These are phyloP conservation scores for Taurulus bubalis DNA, from an alignment of 2,113 vertebrate genomes.

Conservation along the genomic window DNA sequence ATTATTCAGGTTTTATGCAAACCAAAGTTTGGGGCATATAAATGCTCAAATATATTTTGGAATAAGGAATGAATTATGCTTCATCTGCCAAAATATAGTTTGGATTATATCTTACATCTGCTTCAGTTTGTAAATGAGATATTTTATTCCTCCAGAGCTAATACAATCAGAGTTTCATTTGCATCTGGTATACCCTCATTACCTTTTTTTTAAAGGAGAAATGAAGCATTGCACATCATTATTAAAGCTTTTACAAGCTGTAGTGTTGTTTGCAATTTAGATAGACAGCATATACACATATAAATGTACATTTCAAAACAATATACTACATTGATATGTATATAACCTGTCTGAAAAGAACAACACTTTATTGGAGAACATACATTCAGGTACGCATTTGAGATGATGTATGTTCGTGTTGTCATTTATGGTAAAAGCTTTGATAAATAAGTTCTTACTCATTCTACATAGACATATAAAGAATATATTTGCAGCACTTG, in stretches of 20 bases:
- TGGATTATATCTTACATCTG: slow-evolving; percentile 21
- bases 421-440: slow-evolving; percentile 57
- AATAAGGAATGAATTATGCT: slow-evolving; percentile 44
- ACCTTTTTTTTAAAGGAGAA: slow-evolving; percentile 49
- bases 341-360: slow-evolving; percentile 22
- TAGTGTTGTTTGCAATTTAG: slow-evolving; percentile 26
- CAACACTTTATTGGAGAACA: slow-evolving; percentile 16
- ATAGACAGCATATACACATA: slow-evolving; percentile 1
- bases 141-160: slow-evolving; percentile 38
- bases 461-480: slow-evolving; percentile 14
- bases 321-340: background rate
- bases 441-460: slow-evolving; percentile 58
- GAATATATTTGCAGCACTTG: slow-evolving; percentile 65
- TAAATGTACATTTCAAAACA: slow-evolving; percentile 10
- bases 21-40: slow-evolving; percentile 43
- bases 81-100: slow-evolving; percentile 36
- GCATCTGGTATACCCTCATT: slow-evolving; percentile 50
- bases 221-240: slow-evolving; percentile 61
- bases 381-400: slow-evolving; percentile 29
- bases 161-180: slow-evolving; percentile 57
- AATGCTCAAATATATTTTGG: slow-evolving; percentile 64
- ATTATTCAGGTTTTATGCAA: slow-evolving; percentile 75
- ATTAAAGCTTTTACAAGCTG: slow-evolving; percentile 68
- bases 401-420: slow-evolving; percentile 38
- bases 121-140: slow-evolving; percentile 28